These are phyloP conservation scores for Crotalus helleri DNA, from an alignment of 2,113 vertebrate species.

Conservation along the genomic window DNA sequence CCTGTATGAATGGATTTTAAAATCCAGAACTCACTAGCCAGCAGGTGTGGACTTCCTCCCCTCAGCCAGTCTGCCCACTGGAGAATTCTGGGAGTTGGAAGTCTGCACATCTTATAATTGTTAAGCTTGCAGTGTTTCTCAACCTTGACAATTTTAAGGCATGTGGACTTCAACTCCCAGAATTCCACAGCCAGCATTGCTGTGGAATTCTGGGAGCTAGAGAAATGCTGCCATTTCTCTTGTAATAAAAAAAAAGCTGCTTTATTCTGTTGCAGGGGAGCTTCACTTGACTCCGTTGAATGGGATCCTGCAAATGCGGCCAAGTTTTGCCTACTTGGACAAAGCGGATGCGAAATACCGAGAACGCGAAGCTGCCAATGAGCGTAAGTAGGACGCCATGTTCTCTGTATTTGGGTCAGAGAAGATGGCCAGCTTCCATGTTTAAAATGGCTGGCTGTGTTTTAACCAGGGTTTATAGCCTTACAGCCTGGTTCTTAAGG, in stretches of 20 bases:
- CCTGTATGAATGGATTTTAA: neutral
- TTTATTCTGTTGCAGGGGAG: constrained; percentile 75
- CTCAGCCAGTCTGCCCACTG: neutral
- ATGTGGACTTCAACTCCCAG: too few relatives aligned
- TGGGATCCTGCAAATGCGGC: constrained; percentile 94
- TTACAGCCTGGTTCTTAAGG: neutral
- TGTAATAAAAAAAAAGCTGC: neutral
- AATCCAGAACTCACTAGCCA: neutral
- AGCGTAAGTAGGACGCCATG: constrained; percentile 69
- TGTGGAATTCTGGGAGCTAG: neutral
- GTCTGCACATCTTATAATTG: neutral
- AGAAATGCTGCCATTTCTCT: neutral
- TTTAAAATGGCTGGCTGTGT: neutral
- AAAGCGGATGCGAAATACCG: constrained; percentile 92
- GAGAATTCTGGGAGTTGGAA: neutral
- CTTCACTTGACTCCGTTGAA: constrained; percentile 93
- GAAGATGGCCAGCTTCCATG: neutral
- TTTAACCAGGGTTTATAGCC: neutral
- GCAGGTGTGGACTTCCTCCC: neutral
- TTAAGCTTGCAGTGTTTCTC: neutral
- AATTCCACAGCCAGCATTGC: too few relatives aligned
- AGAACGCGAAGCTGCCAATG: constrained; percentile 92
- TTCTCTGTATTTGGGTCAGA: neutral
- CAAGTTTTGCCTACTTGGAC: constrained; percentile 94
- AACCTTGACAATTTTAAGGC: too few relatives aligned